Evolutionary conservation across 2,113 vertebrate species (phyloP).

Genomic region (Tragulus kanchil): DNA sequence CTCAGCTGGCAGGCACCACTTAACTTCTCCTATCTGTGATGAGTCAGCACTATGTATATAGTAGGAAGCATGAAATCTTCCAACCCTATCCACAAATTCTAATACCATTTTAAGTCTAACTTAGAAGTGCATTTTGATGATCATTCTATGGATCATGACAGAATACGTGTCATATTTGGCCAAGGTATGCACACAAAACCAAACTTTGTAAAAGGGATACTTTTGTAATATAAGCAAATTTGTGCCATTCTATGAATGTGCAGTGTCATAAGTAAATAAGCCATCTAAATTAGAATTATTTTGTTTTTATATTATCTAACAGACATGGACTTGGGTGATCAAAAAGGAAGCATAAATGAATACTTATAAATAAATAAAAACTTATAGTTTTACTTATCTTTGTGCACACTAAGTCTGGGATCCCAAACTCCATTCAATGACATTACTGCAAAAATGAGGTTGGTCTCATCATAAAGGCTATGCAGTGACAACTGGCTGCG

Average conservation of each 20-base stretch:
- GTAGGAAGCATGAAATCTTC: background rate
- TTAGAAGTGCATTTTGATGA: background rate
- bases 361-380: too few species aligned
- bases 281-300: constrained; percentile 16
- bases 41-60: background rate
- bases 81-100: background rate
- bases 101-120: constrained; percentile 6
- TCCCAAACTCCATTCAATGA: constrained; percentile 49
- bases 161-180: background rate
- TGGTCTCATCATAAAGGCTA: constrained; percentile 1
- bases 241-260: background rate
- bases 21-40: background rate
- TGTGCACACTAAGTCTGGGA: background rate
- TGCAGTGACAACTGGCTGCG: background rate
- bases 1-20: background rate
- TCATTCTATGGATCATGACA: constrained; percentile 15
- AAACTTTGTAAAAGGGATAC: background rate
- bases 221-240: background rate
- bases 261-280: background rate
- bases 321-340: background rate
- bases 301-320: constrained; percentile 3
- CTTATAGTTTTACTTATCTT: background rate
- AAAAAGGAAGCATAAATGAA: background rate
- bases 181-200: background rate
- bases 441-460: background rate